phyloP scores from a whole-genome alignment of 2,888 invertebrate genomes.

The Scaptomyza parva region DNA sequence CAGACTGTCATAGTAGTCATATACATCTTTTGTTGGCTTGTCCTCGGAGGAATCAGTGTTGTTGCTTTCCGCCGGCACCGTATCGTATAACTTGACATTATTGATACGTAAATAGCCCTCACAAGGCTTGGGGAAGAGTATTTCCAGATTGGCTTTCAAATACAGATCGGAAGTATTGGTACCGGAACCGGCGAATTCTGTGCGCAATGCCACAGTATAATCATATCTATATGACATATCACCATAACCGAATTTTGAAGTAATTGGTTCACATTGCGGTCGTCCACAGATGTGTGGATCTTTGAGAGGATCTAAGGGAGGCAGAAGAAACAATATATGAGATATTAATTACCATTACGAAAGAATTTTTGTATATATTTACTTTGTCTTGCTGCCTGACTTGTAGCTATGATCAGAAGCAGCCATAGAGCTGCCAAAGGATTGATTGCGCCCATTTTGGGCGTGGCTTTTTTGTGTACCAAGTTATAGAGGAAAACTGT shows the following conservation, averaged over 20 bases:
- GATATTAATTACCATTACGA: too few relatives aligned
- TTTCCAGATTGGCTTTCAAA: conserved; percentile 86
- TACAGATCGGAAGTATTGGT: conserved; percentile 90
- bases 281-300: conserved; percentile 90
- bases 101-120: conserved; percentile 89
- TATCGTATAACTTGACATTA: conserved; percentile 87
- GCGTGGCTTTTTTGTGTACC: conserved; percentile 27
- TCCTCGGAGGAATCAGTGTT: conserved; percentile 20
- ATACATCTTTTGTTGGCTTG: conserved; percentile 34
- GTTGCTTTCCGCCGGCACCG: conserved; percentile 22
- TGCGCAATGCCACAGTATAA: conserved; percentile 90
- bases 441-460: conserved; percentile 61
- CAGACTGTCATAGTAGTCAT: conserved; percentile 77
- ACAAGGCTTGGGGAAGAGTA: conserved; percentile 90
- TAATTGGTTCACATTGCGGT: conserved; percentile 86
- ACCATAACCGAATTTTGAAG: conserved; percentile 80
- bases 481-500: neutral
- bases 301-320: conserved; percentile 88
- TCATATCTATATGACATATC: conserved; percentile 87
- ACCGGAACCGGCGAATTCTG: conserved; percentile 89
- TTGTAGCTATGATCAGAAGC: conserved; percentile 50
- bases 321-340: neutral
- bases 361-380: conserved; percentile 41
- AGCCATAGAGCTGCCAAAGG: conserved; percentile 36
- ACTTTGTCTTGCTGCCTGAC: conserved; percentile 72